These are phyloP conservation scores for Syngnathus scovelli DNA, from an alignment of 2,113 vertebrate species.

Conservation along the genomic window DNA sequence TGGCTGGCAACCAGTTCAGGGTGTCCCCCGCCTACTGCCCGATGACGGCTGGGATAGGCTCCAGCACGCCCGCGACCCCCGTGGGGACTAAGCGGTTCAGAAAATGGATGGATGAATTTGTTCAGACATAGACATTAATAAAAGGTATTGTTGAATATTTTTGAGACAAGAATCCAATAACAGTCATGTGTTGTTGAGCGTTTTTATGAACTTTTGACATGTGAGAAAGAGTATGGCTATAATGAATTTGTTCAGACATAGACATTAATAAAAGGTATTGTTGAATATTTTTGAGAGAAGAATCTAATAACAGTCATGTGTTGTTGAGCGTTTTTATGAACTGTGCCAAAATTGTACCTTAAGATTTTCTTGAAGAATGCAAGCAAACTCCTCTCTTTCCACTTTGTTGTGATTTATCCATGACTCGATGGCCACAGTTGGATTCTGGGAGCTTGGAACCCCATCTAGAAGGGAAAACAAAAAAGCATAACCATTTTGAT, in stretches of 20 bases:
- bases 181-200: not conserved
- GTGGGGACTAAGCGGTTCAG: too few relatives aligned
- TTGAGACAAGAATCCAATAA: not conserved
- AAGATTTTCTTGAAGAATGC: slow-evolving; percentile 82
- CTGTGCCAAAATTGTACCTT: slow-evolving; percentile 73
- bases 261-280: too few relatives aligned
- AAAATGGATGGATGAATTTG: too few relatives aligned
- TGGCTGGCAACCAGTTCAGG: too few relatives aligned
- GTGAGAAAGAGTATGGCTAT: too few relatives aligned
- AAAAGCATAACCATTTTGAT: not conserved
- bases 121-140: too few relatives aligned
- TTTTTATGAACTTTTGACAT: not conserved
- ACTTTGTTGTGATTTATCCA: slow-evolving; percentile 98
- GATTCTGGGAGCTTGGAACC: slow-evolving; percentile 93
- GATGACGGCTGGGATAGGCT: too few relatives aligned
- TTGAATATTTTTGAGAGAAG: too few relatives aligned
- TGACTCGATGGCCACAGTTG: slow-evolving; percentile 83
- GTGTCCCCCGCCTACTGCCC: too few relatives aligned
- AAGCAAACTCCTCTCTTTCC: slow-evolving; percentile 85
- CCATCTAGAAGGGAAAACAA: slow-evolving; percentile 75
- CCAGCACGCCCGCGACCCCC: too few relatives aligned
- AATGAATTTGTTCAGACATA: too few relatives aligned
- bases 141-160: too few relatives aligned
- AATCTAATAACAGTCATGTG: not conserved
- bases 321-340: not conserved